These are phyloP conservation scores for Periphyllus acericola DNA, from an alignment of 2,888 invertebrate genomes.

Conservation along the genomic window DNA sequence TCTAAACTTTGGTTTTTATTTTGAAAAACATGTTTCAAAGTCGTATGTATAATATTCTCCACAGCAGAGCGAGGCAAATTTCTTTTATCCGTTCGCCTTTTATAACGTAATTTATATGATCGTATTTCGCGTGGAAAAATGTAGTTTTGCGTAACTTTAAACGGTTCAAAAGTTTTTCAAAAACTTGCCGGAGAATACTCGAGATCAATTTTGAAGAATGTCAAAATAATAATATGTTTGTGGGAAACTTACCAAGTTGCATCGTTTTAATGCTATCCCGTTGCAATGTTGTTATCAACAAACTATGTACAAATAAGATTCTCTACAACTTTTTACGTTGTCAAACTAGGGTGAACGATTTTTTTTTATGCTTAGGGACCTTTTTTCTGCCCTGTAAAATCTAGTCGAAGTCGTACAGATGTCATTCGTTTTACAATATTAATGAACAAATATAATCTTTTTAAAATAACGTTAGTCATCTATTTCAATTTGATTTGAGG, in stretches of 20 bases:
- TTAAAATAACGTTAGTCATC: not conserved
- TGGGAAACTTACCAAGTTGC: conserved; percentile 1
- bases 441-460: not conserved
- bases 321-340: not conserved
- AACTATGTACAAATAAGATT: not conserved
- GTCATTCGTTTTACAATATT: not conserved
- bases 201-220: conserved; percentile 28
- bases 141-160: not conserved
- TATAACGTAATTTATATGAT: not conserved
- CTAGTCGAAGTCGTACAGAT: not conserved
- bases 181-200: not conserved
- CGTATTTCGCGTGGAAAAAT: not conserved
- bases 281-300: not conserved
- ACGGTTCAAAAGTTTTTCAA: conserved; percentile 15
- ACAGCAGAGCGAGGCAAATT: not conserved
- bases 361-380: not conserved
- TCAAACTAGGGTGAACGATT: not conserved
- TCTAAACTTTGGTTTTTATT: not conserved
- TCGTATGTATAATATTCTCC: not conserved
- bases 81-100: not conserved
- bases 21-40: not conserved
- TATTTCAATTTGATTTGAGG: not conserved
- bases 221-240: conserved; percentile 15
- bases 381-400: not conserved
- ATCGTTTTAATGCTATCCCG: not conserved